Conservation (phyloP, 2,888 invertebrate species). For the Invenusta paracnida region DNA sequence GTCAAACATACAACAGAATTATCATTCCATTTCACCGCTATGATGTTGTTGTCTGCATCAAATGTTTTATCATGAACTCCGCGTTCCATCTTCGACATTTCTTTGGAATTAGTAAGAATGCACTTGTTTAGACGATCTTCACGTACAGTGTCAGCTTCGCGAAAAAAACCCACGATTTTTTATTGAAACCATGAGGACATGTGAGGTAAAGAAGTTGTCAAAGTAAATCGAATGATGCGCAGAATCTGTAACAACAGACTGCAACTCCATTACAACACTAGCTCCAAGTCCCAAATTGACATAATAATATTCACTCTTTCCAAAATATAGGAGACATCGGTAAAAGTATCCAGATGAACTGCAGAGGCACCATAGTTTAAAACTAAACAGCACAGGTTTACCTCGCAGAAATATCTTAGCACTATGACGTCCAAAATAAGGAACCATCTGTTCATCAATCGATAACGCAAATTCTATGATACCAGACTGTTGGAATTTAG, state of each 20-base stretch:
- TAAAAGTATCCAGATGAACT: conserved; percentile 32
- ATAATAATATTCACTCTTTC: not conserved
- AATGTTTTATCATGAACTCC: not conserved
- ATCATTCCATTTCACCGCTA: conserved; percentile 41
- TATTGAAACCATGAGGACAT: conserved; percentile 36
- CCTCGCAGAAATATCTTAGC: conserved; percentile 47
- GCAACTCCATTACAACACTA: not conserved
- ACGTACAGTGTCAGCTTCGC: conserved; percentile 41
- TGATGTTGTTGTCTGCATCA: not conserved
- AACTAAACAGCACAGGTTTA: conserved; percentile 49
- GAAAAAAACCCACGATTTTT: conserved; percentile 17
- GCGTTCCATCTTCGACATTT: not conserved
- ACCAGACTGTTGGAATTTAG: conserved; percentile 39
- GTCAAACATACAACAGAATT: conserved; percentile 35
- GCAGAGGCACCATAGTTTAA: conserved; percentile 47
- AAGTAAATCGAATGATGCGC: conserved; percentile 20
- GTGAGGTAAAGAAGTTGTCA: conserved; percentile 45
- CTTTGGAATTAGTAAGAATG: conserved; percentile 24
- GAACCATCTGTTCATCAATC: conserved; percentile 55
- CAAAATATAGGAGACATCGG: not conserved
- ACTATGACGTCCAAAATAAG: conserved; percentile 53
- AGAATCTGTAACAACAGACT: not conserved
- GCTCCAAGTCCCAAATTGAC: not conserved
- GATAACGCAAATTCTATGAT: conserved; percentile 36
- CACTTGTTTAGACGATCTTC: conserved; percentile 33